Conservation (phyloP, 2,797 vertebrate genomes). For the Crossoptilon crossoptilon region DNA sequence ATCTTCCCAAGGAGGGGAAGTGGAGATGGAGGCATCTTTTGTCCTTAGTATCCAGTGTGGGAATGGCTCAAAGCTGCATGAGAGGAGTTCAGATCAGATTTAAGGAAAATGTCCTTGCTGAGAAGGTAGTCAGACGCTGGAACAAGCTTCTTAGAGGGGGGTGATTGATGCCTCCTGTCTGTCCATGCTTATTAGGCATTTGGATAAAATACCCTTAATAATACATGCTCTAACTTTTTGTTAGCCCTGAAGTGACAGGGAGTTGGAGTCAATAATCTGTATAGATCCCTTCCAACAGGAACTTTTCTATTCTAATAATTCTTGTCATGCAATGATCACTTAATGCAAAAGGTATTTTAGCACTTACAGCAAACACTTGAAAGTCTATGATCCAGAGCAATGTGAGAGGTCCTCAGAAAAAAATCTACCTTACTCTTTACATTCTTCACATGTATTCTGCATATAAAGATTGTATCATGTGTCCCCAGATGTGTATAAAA, state of each 20-base stretch:
- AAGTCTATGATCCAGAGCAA: background rate
- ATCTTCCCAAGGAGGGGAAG: background rate
- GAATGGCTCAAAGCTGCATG: background rate
- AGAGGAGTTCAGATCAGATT: background rate
- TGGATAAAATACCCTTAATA: background rate
- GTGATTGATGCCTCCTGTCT: background rate
- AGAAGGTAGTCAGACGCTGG: background rate
- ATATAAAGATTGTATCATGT: background rate
- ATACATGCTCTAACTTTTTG: background rate
- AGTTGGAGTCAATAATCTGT: background rate
- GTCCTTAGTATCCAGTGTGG: background rate
- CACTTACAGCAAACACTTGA: background rate
- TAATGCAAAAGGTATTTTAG: background rate
- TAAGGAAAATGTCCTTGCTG: background rate
- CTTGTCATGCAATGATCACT: background rate
- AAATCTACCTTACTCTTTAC: background rate
- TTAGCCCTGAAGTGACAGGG: background rate
- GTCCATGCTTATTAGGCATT: background rate
- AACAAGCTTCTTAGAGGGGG: background rate
- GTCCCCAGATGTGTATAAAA: background rate
- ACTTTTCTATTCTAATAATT: background rate
- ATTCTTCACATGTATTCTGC: background rate
- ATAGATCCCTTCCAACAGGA: background rate
- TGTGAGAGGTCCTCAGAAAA: background rate
- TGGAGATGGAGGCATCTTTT: background rate